Base-by-base conservation (phyloP, 2,797 vertebrate genomes). In the Microcaecilia unicolor region DNA sequence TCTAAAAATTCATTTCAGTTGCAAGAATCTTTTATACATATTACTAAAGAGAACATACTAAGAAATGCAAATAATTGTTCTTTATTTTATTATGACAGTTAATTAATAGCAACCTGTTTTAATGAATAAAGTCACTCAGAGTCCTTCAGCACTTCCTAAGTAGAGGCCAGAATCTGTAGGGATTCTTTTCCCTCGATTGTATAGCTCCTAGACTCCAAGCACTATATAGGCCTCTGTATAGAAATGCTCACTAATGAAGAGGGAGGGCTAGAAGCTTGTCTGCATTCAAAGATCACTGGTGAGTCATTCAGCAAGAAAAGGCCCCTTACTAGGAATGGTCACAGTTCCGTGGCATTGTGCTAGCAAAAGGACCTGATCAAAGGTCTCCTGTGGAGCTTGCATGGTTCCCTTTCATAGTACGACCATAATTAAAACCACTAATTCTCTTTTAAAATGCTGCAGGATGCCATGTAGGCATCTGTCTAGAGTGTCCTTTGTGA, bases 361-460 rank as follows among this genome's bases (percentile, higher is more conserved):
- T 83, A 72, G 82, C 76, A 53, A 76, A 84, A 81, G 81, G 73
- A 76, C 71, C 78, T 77, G 81, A 79, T 79, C 76, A 79, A 79
- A 77, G 72, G 67, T 72, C 76, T 74, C 76, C 82, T 56, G 74
- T 56, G 58, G 82, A 76, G 81, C 82, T 79, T 73, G 80, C 77
- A 72, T 80, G 84, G 81, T 80, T 83, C 76, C 77, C 73, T 86
- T 85, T 86, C 81, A 85, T 73, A 72, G 62, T 15, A 83, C 77
- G 81, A 81, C 82, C 83, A 81, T 85, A 85, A 86, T 86, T 86
- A 86, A 86, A 86, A 83, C 77, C 83, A 77, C 82, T 85, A 86
- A 86, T 84, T 86, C 84, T 85, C 84, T 85, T 86, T 86, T 83
- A 86, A 86, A 85, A 84, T 84, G 76, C 84, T 81, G 80, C 82